Evolutionary conservation across 2,797 vertebrate genomes (phyloP), one percentile per base, ranked within the genome.

Genomic region (Propithecus deckenii): DNA sequence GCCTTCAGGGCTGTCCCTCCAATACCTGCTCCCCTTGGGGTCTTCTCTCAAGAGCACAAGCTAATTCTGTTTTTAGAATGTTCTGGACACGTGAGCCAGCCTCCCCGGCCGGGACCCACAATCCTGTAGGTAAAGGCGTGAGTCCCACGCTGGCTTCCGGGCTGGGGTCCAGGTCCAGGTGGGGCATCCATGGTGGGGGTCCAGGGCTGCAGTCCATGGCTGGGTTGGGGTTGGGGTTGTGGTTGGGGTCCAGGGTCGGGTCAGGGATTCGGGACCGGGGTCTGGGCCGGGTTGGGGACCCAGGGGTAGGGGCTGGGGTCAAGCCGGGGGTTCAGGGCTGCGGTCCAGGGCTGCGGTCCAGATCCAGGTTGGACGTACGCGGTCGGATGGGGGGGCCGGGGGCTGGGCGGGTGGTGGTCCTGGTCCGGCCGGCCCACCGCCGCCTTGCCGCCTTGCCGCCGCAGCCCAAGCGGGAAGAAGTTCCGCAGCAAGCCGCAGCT

Each of bases 401-500:
- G 7, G 18, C 18, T 2, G 32, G 43, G 38, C 10, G 32, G 72
- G 55, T 57, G 55, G 55, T 22, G 43, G 43, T 72, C 35, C 18
- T n/a, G 38, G 2, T 69, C 67, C 61, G 75, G 76, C 86, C 28
- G 35, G 88, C 89, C 86, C 41, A 0, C 93, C n/a, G 63, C 80
- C 23, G 23, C 30, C 93, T 72, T 76, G 63, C 80, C 23, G 23
- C 30, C 93, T 72, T 76, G 63, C 23, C 86, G 7, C 61, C 55
- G 57, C 97, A 99, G 99, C 99, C 99, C 99, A n/a, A 99, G 99
- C 85, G 99, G 99, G 97, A 99, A 99, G 98, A 99, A 99, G 99
- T 99, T 99, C 98, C 99, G 99, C 94, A 99, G 99, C 99, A 99
- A 99, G 98, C 99, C 99, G 14, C 99, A 99, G 98, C 98, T 99